Conservation (phyloP, 2,888 invertebrate species). For the Clunio marinus region DNA sequence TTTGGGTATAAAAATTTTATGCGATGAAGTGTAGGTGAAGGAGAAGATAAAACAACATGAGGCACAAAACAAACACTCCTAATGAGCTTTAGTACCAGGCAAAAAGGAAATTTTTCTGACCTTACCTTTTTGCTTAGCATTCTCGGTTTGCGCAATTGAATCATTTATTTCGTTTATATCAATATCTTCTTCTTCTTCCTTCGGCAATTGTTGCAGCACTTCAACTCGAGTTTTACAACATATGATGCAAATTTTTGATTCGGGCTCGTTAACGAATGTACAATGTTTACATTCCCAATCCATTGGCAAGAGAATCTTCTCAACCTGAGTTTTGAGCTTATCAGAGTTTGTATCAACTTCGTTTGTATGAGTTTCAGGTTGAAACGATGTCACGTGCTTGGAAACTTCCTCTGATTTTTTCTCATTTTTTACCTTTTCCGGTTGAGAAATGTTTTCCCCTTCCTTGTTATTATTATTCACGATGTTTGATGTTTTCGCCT, state of each 20-base stretch:
- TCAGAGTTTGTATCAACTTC: constrained; percentile 40
- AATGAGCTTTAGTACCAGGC: constrained; percentile 60
- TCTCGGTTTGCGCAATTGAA: constrained; percentile 45
- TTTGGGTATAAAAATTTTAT: neutral
- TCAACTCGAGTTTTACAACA: constrained; percentile 76
- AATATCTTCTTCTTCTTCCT: constrained; percentile 40
- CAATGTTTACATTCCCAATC: constrained; percentile 88
- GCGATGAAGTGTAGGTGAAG: neutral
- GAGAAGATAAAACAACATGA: neutral
- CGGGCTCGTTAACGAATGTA: constrained; percentile 79
- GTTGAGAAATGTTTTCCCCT: constrained; percentile 41
- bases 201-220: constrained; percentile 37
- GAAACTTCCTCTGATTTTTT: constrained; percentile 36
- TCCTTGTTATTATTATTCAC: neutral
- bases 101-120: constrained; percentile 70
- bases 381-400: no score
- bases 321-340: neutral
- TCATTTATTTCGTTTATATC: constrained; percentile 43
- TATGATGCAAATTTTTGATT: constrained; percentile 72
- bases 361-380: constrained; percentile 42
- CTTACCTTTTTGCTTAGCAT: constrained; percentile 64
- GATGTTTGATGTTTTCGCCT: constrained; percentile 12
- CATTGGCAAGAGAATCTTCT: neutral
- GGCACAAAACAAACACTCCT: constrained; percentile 15
- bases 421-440: constrained; percentile 40